A percentile compares a stretch with the other conserved stretches of the same genome.
These are phyloP conservation scores for Drosophila barbarae DNA, from an alignment of 2,888 invertebrate genomes.

Conservation along the genomic window DNA sequence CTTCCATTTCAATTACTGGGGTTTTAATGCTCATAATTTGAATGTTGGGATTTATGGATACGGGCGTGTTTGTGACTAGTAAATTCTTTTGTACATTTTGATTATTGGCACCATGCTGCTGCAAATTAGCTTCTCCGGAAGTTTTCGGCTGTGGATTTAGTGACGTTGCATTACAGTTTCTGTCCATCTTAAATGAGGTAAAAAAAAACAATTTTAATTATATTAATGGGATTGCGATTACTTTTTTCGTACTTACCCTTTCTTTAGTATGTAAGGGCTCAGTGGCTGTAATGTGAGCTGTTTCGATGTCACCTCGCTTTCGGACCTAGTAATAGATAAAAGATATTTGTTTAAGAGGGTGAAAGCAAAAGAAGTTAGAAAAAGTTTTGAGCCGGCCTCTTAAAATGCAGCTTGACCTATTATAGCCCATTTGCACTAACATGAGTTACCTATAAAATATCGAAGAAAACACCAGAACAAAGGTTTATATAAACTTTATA, in stretches of 20 bases:
- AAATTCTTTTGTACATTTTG: slow-evolving; percentile 68
- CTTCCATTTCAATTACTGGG: slow-evolving; percentile 45
- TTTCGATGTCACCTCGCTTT: slow-evolving; percentile 84
- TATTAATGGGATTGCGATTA: too few species aligned
- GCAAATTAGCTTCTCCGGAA: slow-evolving; percentile 55
- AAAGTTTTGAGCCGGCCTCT: background rate
- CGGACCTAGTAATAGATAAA: slow-evolving; percentile 80
- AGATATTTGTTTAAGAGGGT: background rate
- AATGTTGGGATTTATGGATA: slow-evolving; percentile 44
- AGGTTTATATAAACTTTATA: too few species aligned
- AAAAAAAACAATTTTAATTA: background rate
- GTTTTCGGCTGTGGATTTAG: slow-evolving; percentile 47
- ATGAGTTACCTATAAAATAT: background rate
- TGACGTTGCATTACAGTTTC: slow-evolving; percentile 85
- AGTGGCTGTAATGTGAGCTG: slow-evolving; percentile 82
- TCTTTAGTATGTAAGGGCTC: slow-evolving; percentile 82
- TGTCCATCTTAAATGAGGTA: slow-evolving; percentile 80
- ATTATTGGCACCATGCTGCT: slow-evolving; percentile 72
- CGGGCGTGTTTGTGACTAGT: slow-evolving; percentile 47
- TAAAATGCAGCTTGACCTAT: background rate
- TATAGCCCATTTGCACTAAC: background rate
- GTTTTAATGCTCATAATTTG: slow-evolving; percentile 61
- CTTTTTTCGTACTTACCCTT: slow-evolving; percentile 69
- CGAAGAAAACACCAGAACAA: too few species aligned
- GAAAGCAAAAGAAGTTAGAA: background rate